Evolutionary conservation across 1,140 invertebrate species (phyloP).

Genomic region (Hyphantria cunea): DNA sequence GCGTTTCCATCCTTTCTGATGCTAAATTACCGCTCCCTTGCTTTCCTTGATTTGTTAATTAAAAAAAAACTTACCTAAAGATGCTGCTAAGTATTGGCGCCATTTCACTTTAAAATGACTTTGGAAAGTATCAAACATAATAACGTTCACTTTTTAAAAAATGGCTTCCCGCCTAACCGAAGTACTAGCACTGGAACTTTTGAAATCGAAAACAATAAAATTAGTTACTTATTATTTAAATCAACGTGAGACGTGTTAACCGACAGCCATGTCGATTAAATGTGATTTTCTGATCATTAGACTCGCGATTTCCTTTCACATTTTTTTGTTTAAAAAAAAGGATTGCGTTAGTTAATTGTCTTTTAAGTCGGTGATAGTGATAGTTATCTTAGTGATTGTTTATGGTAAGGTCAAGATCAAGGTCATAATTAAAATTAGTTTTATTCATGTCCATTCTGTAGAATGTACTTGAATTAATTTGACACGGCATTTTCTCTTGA

Average conservation of each 20-base stretch:
- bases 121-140: constrained; percentile 57
- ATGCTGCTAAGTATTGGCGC: constrained; percentile 75
- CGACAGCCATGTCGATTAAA: constrained; percentile 49
- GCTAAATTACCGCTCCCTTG: too few species aligned
- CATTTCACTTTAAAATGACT: constrained; percentile 66
- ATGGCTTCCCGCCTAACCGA: neutral
- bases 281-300: constrained; percentile 38
- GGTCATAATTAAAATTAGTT: neutral
- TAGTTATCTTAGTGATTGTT: too few species aligned
- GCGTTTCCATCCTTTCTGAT: too few species aligned
- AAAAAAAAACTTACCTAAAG: constrained; percentile 55
- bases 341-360: constrained; percentile 18
- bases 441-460: too few species aligned
- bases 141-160: constrained; percentile 17
- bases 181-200: neutral
- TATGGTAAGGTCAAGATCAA: constrained; percentile 23
- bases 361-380: constrained; percentile 23
- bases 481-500: too few species aligned
- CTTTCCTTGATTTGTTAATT: too few species aligned
- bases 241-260: constrained; percentile 44
- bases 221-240: constrained; percentile 30
- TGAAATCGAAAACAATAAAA: constrained; percentile 9
- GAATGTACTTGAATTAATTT: too few species aligned
- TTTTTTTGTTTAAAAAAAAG: constrained; percentile 18
- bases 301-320: constrained; percentile 54